Evolutionary conservation across 2,797 vertebrate species (phyloP), one percentile per base, ranked within the genome.

Genomic region (Lagocephalus sceleratus): DNA sequence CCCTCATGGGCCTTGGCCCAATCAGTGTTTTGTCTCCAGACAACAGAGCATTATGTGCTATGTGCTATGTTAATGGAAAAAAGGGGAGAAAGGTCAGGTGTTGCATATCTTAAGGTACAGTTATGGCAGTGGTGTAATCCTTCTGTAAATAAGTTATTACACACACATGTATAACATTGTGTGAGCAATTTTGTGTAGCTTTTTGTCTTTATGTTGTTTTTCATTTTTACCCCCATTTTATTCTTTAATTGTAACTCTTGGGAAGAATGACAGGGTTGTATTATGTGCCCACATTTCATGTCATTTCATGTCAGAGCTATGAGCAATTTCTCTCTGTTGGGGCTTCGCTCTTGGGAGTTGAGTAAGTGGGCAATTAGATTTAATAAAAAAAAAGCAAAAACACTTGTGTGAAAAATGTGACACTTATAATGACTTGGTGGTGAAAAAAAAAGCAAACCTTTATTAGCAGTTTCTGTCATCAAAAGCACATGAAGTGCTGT

Each of bases 361-460:
- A 80, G 47, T 85, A 75, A 82, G 71, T 59, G 35, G 29, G 44
- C 66, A 78, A 73, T 86, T 84, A 76, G 12, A 23, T 20, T 26
- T 53, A 41, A 25, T 4, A 66, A 63, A 66, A 45, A 19, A 49
- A 63, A 57, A 68, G 21, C 60, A 6, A 40, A 16, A 40, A 39
- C 53, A 53, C 63, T 70, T 58, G 62, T 54, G 20, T 54, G 44
- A 60, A 69, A 70, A 55, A 52, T 45, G 51, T 66, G 51, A 16
- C 45, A 14, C 32, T 35, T 35, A 35, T 2, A 35, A 35, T 35
- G 32, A 9, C 26, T 29, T 29, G 26, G 8, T 29, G 26, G 26
- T 29, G 11, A 29, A 29, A 29, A 29, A 10, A 29, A 29, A 9
- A 19, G 51, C 72, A 54, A 59, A 66, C 46, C 62, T 73, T 75